A percentile compares a stretch with the other conserved stretches of the same genome.
Evolutionary conservation across 2,888 invertebrate species (phyloP).

Genomic region (Drosophila testacea): DNA sequence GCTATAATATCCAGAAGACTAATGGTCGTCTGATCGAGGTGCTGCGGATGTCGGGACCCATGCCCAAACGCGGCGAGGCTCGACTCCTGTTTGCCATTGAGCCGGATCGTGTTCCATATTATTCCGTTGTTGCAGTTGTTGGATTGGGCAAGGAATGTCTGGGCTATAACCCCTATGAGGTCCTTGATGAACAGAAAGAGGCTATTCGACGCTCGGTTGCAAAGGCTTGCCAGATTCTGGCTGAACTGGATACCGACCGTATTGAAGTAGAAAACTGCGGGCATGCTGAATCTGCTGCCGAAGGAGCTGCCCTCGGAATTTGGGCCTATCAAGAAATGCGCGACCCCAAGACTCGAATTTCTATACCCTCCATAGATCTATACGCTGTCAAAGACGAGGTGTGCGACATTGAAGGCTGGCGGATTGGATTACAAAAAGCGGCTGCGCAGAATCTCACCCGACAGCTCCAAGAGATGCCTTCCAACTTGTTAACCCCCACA

Average conservation of each 20-base stretch:
- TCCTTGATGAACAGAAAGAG: slow-evolving; percentile 91
- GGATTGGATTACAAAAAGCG: slow-evolving; percentile 89
- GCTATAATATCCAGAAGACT: slow-evolving; percentile 86
- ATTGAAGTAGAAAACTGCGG: slow-evolving; percentile 90
- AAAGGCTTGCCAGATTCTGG: slow-evolving; percentile 87
- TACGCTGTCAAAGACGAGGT: slow-evolving; percentile 87
- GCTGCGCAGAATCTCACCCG: slow-evolving; percentile 93
- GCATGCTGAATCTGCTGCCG: slow-evolving; percentile 92
- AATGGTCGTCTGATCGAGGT: slow-evolving; percentile 87
- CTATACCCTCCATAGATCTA: slow-evolving; percentile 84
- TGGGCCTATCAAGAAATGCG: slow-evolving; percentile 89
- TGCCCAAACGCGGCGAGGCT: slow-evolving; percentile 86
- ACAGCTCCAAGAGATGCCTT: slow-evolving; percentile 91
- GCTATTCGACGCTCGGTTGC: slow-evolving; percentile 90
- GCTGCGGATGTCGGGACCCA: slow-evolving; percentile 86
- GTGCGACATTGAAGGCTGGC: slow-evolving; percentile 90
- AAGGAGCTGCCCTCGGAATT: slow-evolving; percentile 89
- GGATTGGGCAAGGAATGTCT: slow-evolving; percentile 90
- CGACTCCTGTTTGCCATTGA: slow-evolving; percentile 89
- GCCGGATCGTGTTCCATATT: slow-evolving; percentile 84
- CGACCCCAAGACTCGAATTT: slow-evolving; percentile 72
- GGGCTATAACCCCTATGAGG: slow-evolving; percentile 89
- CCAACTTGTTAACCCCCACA: slow-evolving; percentile 92
- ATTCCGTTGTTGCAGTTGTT: slow-evolving; percentile 90
- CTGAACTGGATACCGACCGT: slow-evolving; percentile 86